phyloP scores from a whole-genome alignment of 2,888 invertebrate genomes.

The Leucophenga maculata region DNA sequence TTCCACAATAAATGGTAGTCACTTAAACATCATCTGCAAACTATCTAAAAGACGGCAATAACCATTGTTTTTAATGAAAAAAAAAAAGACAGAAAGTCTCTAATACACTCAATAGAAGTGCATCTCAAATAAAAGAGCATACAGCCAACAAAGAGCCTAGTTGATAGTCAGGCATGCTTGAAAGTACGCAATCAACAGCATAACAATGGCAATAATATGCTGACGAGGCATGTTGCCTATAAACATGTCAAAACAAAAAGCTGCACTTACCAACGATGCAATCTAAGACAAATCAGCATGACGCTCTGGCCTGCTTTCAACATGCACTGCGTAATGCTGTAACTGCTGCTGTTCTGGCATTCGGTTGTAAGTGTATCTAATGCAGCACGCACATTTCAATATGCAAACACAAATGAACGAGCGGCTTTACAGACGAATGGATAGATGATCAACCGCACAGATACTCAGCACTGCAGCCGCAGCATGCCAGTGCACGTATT shows the following conservation, averaged over 20 bases:
- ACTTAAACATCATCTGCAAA: too few species aligned
- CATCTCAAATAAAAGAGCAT: too few species aligned
- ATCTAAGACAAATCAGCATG: not conserved
- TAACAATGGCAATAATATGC: constrained; percentile 22
- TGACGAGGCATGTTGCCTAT: constrained; percentile 18
- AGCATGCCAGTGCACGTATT: not conserved
- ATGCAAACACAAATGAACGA: constrained; percentile 1
- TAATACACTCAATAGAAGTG: too few species aligned
- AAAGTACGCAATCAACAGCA: constrained; percentile 18
- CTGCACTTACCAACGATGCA: not conserved
- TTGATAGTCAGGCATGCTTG: not conserved
- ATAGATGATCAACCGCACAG: not conserved
- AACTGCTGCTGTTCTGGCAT: not conserved
- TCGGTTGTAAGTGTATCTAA: not conserved
- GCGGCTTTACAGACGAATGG: too few species aligned
- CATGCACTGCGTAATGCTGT: not conserved
- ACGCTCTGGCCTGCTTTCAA: not conserved
- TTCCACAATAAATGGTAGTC: too few species aligned
- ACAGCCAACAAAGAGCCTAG: not conserved
- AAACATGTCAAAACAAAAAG: constrained; percentile 15
- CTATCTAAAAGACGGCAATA: too few species aligned
- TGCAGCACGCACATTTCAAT: constrained; percentile 11
- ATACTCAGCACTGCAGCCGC: not conserved
- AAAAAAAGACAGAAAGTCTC: too few species aligned
- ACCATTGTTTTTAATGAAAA: too few species aligned